Evolutionary conservation across 1,140 invertebrate genomes (phyloP), one percentile per base, ranked within the genome.

Genomic region (Heliconius hewitsoni): DNA sequence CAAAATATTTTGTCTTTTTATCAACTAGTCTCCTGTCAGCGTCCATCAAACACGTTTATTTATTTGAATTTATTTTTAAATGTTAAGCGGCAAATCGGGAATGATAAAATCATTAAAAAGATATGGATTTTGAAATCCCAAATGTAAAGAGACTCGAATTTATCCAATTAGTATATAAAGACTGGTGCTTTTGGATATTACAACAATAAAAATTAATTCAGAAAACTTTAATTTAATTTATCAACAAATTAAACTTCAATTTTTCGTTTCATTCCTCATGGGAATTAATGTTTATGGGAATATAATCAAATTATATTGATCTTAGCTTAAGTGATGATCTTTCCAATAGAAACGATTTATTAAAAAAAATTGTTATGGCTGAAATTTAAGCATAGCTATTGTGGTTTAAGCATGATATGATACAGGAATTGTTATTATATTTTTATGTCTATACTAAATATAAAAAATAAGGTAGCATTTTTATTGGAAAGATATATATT

Each of bases 241-340:
- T 82, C 60, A 66, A 30, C 80, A 82, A 86, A 80, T 11, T 83
- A 84, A 86, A 84, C 81, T 86, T 87, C 78, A 87, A 89, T 84
- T 93, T 94, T 94, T 94, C 93, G 93, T 94, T 94, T 94, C 93
- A 93, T 94, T 94, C 93, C 93, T 94, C 91, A 90, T 89, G 86
- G 91, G 91, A 94, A 94, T 90, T 91, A 80, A 93, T 94, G 91
- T 93, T 88, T 85, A 87, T 91, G 89, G 85, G 86, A 90, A 89
- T 85, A 87, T 89, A 88, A 88, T 87, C 80, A 88, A 89, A 87
- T 34, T 71, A 91, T 78, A 87, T 89, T 87, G 90, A 93, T 86
- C 88, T 93, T 93, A 94, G 86, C 89, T 92, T 91, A 94, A 85
- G 80, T 88, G 88, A 89, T 89, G 83, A 80, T 92, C 89, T 85